These are phyloP conservation scores for Lucinisca nassula DNA, from an alignment of 2,888 invertebrate genomes.

Conservation along the genomic window DNA sequence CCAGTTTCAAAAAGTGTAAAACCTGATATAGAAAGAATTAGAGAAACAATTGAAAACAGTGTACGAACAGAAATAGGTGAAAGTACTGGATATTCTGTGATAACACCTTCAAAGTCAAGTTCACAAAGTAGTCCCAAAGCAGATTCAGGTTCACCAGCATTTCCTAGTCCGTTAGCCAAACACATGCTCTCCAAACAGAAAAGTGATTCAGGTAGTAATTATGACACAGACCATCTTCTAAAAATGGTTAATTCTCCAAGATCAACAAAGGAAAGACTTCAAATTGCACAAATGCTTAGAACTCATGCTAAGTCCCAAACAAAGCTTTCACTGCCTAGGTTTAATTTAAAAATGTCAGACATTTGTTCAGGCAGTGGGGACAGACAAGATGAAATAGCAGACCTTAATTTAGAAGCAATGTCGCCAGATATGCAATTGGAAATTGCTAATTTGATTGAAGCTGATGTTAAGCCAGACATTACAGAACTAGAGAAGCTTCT, in stretches of 20 bases:
- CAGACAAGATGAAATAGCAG: constrained; percentile 64
- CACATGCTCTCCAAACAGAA: background rate
- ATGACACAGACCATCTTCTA: constrained; percentile 63
- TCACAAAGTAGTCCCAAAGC: background rate
- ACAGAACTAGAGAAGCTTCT: constrained; percentile 66
- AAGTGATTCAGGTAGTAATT: constrained; percentile 8
- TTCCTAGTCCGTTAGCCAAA: constrained; percentile 21
- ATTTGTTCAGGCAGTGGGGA: constrained; percentile 56
- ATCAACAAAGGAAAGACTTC: constrained; percentile 78
- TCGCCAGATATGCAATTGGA: constrained; percentile 76
- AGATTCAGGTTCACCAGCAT: background rate
- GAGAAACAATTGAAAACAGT: constrained; percentile 67
- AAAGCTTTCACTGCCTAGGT: constrained; percentile 73
- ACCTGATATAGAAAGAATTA: background rate
- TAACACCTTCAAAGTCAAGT: background rate
- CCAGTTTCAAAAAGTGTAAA: background rate
- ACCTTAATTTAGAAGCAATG: constrained; percentile 75
- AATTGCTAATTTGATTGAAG: constrained; percentile 81
- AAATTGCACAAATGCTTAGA: constrained; percentile 78
- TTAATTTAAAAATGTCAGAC: constrained; percentile 76
- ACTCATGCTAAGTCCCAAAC: constrained; percentile 73
- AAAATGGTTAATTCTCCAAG: constrained; percentile 84
- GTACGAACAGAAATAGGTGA: constrained; percentile 39
- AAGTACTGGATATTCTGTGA: background rate
- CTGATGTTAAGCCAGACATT: constrained; percentile 75